Evolutionary conservation across 2,797 vertebrate species (phyloP).

Genomic region (Sphenodon punctatus): DNA sequence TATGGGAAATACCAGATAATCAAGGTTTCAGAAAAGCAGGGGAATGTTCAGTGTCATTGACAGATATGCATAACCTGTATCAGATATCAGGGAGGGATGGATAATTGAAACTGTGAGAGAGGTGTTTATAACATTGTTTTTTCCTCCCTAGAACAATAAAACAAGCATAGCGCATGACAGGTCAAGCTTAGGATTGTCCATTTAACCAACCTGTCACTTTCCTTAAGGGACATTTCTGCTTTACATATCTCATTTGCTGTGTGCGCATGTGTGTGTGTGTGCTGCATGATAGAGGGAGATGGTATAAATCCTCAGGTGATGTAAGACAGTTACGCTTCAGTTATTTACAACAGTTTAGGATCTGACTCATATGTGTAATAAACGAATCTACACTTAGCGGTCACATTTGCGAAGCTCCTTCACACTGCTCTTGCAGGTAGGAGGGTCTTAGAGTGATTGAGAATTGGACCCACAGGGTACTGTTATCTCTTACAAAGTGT

Average conservation of each 20-base stretch:
- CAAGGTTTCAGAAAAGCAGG: neutral
- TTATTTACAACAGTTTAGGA: neutral
- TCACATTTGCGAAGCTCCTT: too few species aligned
- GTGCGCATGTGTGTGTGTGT: neutral
- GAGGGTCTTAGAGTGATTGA: too few species aligned
- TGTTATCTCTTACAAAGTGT: too few species aligned
- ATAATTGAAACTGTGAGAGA: conserved; percentile 37
- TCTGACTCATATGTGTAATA: too few species aligned
- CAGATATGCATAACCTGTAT: conserved; percentile 14
- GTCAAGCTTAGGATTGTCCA: conserved; percentile 17
- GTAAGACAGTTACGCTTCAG: neutral
- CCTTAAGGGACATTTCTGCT: conserved; percentile 44
- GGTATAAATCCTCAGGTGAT: neutral
- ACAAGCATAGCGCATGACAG: neutral
- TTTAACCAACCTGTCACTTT: conserved; percentile 36
- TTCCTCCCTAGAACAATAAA: conserved; percentile 1
- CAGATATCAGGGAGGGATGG: conserved; percentile 13
- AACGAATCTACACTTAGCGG: too few species aligned
- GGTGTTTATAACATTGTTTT: too few species aligned
- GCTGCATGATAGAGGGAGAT: too few species aligned
- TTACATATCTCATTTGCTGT: conserved; percentile 12
- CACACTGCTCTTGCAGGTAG: too few species aligned
- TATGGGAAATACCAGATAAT: conserved; percentile 49
- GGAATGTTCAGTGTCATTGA: neutral
- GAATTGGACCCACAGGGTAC: too few species aligned